phyloP scores from a whole-genome alignment of 2,888 invertebrate genomes.

The Metacarcinus magister region DNA sequence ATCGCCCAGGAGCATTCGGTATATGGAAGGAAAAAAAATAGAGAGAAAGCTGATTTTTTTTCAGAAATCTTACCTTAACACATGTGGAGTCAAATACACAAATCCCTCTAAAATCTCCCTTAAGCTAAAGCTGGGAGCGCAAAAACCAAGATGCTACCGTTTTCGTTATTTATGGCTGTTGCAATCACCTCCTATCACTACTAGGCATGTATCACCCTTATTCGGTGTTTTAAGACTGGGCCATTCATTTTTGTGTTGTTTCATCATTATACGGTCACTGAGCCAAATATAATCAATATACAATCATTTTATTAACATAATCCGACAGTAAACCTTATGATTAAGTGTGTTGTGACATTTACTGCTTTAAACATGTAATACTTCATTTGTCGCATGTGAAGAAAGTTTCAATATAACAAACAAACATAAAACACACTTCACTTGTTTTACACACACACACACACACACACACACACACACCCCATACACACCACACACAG shows the following conservation, averaged over 20 bases:
- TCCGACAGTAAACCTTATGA: constrained; percentile 16
- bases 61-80: not conserved
- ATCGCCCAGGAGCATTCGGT: too few relatives aligned
- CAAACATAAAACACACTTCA: constrained; percentile 29
- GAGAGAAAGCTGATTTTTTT: too few relatives aligned
- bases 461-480: constrained; percentile 52
- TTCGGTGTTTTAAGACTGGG: constrained; percentile 20
- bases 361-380: not conserved
- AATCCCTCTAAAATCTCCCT: too few relatives aligned
- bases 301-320: constrained; percentile 20
- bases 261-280: constrained; percentile 2
- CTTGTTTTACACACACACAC: constrained; percentile 53
- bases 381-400: not conserved
- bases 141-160: too few relatives aligned
- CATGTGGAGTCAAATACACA: not conserved
- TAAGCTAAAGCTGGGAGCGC: too few relatives aligned
- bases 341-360: constrained; percentile 11
- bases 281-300: not conserved
- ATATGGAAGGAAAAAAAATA: too few relatives aligned
- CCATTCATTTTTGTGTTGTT: not conserved
- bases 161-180: too few relatives aligned
- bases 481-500: not conserved
- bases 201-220: not conserved
- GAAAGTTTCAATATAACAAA: constrained; percentile 16
- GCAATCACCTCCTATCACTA: too few relatives aligned